A percentile compares a stretch with the other conserved stretches of the same genome.
Conservation (phyloP, 2,797 vertebrate species). For the Rhynchonycteris naso region DNA sequence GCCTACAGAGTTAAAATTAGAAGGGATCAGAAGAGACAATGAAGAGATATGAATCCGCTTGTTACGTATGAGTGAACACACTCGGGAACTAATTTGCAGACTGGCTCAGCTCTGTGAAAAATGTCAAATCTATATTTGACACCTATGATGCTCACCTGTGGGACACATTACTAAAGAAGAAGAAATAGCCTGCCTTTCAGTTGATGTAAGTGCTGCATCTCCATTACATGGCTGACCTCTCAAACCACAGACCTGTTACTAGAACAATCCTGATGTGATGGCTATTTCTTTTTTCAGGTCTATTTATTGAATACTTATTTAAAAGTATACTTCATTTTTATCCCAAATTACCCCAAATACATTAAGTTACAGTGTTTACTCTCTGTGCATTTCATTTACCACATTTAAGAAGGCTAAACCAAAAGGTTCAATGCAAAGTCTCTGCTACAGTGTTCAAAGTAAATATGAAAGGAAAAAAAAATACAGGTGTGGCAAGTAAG, state of each 20-base stretch:
- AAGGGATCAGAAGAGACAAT: conserved; percentile 18
- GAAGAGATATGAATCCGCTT: conserved; percentile 22
- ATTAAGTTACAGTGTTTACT: conserved; percentile 11
- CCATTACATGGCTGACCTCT: not conserved
- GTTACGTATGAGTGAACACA: not conserved
- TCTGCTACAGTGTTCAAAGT: not conserved
- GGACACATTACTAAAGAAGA: not conserved
- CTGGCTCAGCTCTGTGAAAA: conserved; percentile 26
- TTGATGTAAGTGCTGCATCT: not conserved
- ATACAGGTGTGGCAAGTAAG: not conserved
- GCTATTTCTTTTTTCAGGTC: not conserved
- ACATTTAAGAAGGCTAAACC: not conserved
- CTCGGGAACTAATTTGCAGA: conserved; percentile 33
- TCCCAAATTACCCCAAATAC: not conserved
- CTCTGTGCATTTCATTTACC: not conserved
- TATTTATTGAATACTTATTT: conserved; percentile 9
- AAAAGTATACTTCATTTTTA: conserved; percentile 19
- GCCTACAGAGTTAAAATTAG: conserved; percentile 47
- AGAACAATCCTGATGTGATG: not conserved
- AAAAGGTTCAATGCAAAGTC: not conserved
- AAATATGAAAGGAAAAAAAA: not conserved
- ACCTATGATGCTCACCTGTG: not conserved
- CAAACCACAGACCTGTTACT: not conserved
- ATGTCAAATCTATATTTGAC: conserved; percentile 40
- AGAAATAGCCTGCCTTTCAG: not conserved